Conservation (phyloP, 1,140 invertebrate genomes). For the Ceratosolen solmsi region DNA sequence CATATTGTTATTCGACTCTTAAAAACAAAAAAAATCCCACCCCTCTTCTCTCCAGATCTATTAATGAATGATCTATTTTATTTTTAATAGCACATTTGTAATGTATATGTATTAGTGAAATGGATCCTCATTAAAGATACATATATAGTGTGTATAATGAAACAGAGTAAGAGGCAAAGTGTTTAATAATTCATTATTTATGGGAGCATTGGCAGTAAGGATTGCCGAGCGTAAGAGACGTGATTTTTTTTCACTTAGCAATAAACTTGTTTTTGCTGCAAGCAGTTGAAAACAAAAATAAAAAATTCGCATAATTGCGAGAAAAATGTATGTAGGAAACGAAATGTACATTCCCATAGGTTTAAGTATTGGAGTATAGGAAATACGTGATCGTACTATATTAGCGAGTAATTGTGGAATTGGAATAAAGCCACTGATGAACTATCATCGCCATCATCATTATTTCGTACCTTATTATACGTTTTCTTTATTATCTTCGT, state of each 20-base stretch:
- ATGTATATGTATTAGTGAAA: neutral
- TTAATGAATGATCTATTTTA: neutral
- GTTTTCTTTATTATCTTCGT: neutral
- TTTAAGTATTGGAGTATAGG: constrained; percentile 19
- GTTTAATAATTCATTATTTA: constrained; percentile 12
- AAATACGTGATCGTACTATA: neutral
- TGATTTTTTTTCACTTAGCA: neutral
- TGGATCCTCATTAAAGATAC: neutral
- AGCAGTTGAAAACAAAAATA: neutral
- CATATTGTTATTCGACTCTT: constrained; percentile 19
- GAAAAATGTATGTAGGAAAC: neutral
- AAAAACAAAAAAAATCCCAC: neutral
- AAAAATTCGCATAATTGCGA: neutral
- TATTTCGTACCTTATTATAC: neutral
- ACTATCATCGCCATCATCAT: too few species aligned
- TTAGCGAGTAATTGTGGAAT: constrained; percentile 1
- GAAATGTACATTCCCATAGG: constrained; percentile 25
- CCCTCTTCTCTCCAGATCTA: neutral
- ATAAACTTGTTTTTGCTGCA: neutral
- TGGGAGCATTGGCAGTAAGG: neutral
- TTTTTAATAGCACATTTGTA: neutral
- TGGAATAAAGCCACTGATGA: neutral
- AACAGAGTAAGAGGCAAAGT: neutral
- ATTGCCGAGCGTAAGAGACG: neutral
- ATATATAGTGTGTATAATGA: neutral